These are phyloP conservation scores for Incurvaria masculella DNA, from an alignment of 2,888 invertebrate genomes.

Conservation along the genomic window DNA sequence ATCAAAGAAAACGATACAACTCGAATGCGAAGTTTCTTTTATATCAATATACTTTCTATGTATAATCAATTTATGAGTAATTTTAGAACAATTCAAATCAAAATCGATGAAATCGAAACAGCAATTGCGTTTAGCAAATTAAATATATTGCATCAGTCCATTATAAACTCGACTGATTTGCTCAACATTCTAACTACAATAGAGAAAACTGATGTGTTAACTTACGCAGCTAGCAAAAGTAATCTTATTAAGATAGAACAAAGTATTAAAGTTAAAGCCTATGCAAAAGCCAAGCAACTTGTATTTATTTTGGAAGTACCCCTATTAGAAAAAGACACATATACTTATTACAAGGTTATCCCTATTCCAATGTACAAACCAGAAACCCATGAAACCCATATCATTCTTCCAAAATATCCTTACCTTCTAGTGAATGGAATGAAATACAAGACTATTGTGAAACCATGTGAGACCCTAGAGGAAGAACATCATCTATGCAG, in stretches of 20 bases:
- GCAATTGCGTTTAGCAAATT: slow-evolving; percentile 12
- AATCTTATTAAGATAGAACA: slow-evolving; percentile 4
- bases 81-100: slow-evolving; percentile 10
- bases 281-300: background rate
- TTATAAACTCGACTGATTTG: background rate
- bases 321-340: slow-evolving; percentile 5
- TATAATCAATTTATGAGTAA: slow-evolving; percentile 5
- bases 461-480: background rate
- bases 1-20: background rate
- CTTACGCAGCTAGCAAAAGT: background rate
- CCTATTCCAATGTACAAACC: slow-evolving; percentile 8
- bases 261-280: slow-evolving; percentile 6
- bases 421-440: slow-evolving; percentile 2
- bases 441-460: background rate
- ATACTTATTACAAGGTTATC: slow-evolving; percentile 7
- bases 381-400: background rate
- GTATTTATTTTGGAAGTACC: slow-evolving; percentile 4
- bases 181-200: background rate
- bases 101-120: slow-evolving; percentile 11
- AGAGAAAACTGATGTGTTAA: background rate
- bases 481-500: background rate
- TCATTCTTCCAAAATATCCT: slow-evolving; percentile 7
- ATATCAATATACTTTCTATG: background rate
- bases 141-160: background rate
- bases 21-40: background rate